Base-by-base conservation (phyloP, 2,113 vertebrate species). In the Microtus oregoni region DNA sequence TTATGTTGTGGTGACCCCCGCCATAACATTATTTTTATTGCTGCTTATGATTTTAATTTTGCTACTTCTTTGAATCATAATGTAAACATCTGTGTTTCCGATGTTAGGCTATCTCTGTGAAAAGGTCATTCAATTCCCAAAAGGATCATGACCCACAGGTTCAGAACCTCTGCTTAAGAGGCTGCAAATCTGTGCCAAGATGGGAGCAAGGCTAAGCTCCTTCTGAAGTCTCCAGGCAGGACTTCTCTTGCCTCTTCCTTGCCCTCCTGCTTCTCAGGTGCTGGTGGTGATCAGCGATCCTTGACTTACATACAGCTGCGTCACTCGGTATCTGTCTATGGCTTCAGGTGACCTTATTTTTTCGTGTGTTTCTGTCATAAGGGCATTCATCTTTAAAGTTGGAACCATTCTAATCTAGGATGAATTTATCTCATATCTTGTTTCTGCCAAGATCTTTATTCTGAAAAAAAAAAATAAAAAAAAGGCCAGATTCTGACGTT, bases 381-480 rank as follows among this genome's bases (percentile, higher is more conserved):
- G 19, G 30, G 24, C 9, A n/a, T 26, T 20, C 26, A n/a, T 88
- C 20, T 41, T 22, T 65, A 52, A 52, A 52, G 50, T 52, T 52
- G 38, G 15, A 67, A 3, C 11, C 8, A 63, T 2, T 1, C 2
- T 86, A 86, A 76, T 47, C 9, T 58, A 75, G 22, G 24, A 92
- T 92, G 47, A 73, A 77, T 93, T 96, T 8, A 44, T 87, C 24
- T 95, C 6, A 92, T 14, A 44, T 67, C 17, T 70, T 87, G 7
- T 50, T 55, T 92, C 35, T 94, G 41, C 58, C 81, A 94, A 86
- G 24, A 63, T 47, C 13, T 13, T 95, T 91, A 87, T 95, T 79
- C 72, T 73, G 79, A 65, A 82, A 17, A 94, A 86, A 38, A 55
- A 2, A 44, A 14, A 75, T 14, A 38, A 5, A 76, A 26, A 76